Base-by-base conservation (phyloP, 2,888 invertebrate species). In the Campopleginae sp. region DNA sequence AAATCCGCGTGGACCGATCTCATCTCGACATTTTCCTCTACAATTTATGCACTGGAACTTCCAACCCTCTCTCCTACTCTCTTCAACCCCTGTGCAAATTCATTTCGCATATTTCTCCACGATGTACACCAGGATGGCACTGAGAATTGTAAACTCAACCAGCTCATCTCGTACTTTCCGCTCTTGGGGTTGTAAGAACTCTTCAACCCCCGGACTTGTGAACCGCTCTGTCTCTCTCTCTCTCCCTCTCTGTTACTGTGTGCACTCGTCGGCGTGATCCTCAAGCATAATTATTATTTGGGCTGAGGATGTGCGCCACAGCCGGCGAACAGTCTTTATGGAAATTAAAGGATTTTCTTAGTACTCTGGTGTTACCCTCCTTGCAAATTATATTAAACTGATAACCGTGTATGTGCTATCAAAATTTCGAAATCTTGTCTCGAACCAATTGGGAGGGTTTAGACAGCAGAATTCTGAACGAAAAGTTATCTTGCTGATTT, bases 101-200 rank as follows among this genome's bases (percentile, higher is more conserved):
- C 70, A 76, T 80, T 84, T 72, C 71, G 71, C 71, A 84, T 84
- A 84, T 84, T 84, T 71, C 76, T 48, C 65, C 63, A 10, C 23
- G 46, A 42, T 42, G n/a, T 61, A 63, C 48, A 48, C 65, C 14
- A 66, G 7, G 23, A 44, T 65, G 33, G 77, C 44, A 68, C 42
- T 42, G 51, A 14, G 38, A 77, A 77, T 78, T 65, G 54, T 38
- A 78, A 65, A 78, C 72, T 72, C 77, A 19, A 61, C 33, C 19
- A 42, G 54, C 77, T 77, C 71, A 61, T 71, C 58, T 81, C 68
- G 54, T 75, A 63, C 61, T 46, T 48, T 23, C 54, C 38, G 46
- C 8, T 38, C 19, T 48, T 2, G 12, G 8, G 51, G 38, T 33
- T 51, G 63, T 63, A 44, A 66, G 66, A 68, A 58, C 58, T 48